Conservation (phyloP, 2,113 vertebrate genomes). For the Myiagra hebetior region DNA sequence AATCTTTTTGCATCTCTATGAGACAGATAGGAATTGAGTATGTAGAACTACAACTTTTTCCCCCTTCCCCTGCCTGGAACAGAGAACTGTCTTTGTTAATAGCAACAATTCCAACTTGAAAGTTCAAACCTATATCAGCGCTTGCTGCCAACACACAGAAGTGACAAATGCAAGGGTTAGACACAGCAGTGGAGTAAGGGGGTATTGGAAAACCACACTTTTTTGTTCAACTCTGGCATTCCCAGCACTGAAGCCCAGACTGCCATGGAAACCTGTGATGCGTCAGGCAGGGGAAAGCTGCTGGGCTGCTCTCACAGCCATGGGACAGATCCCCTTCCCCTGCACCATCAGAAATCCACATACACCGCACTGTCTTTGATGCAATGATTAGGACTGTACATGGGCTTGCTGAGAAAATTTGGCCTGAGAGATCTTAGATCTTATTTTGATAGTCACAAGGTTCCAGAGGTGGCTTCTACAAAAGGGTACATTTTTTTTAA, state of each 20-base stretch:
- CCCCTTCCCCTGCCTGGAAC: neutral
- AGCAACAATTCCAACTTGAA: neutral
- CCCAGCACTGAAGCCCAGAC: neutral
- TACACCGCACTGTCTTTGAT: neutral
- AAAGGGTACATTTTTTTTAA: neutral
- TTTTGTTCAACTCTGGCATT: neutral
- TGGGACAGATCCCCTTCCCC: neutral
- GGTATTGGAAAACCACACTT: neutral
- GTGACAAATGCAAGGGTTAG: neutral
- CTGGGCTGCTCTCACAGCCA: neutral
- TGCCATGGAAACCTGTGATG: neutral
- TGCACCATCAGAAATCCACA: neutral
- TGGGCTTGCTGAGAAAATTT: neutral
- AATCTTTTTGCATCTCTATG: neutral
- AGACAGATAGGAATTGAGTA: neutral
- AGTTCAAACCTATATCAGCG: neutral
- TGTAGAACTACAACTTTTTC: neutral
- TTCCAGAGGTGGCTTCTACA: neutral
- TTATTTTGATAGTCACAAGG: neutral
- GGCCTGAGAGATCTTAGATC: neutral
- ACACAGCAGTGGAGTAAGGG: neutral
- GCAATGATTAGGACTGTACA: neutral
- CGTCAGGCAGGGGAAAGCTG: neutral
- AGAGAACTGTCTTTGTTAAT: neutral
- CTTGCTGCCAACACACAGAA: neutral